Evolutionary conservation across 2,888 invertebrate genomes (phyloP).

Genomic region (Dynastes grantii): DNA sequence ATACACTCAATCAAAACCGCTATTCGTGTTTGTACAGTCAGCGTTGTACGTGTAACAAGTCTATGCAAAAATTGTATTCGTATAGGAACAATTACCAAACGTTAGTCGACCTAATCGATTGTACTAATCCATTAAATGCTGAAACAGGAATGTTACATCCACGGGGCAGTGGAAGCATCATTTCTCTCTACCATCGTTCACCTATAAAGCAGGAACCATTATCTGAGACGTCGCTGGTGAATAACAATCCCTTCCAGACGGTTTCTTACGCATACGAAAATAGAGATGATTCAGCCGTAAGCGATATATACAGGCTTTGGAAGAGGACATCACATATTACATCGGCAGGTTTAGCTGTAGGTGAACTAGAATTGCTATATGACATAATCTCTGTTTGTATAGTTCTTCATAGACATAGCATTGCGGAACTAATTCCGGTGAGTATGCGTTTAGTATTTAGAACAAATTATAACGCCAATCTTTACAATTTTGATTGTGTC

Average conservation of each 20-base stretch:
- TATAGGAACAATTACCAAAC: slow-evolving; percentile 21
- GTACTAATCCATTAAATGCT: slow-evolving; percentile 30
- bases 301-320: slow-evolving; percentile 59
- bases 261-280: slow-evolving; percentile 56
- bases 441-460: slow-evolving; percentile 27
- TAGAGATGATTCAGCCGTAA: slow-evolving; percentile 48
- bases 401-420: slow-evolving; percentile 62
- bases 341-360: slow-evolving; percentile 63
- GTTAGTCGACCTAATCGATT: slow-evolving; percentile 42
- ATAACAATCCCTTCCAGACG: slow-evolving; percentile 55
- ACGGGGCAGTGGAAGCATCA: not conserved
- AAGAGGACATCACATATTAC: slow-evolving; percentile 61
- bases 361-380: slow-evolving; percentile 66
- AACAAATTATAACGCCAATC: too few relatives aligned
- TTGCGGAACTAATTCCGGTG: slow-evolving; percentile 61
- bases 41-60: not conserved
- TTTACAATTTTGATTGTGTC: too few relatives aligned
- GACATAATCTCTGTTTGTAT: slow-evolving; percentile 66
- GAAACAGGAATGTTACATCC: not conserved
- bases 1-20: not conserved
- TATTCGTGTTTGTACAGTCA: not conserved
- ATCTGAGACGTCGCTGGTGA: slow-evolving; percentile 43
- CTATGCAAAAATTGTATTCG: not conserved
- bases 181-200: slow-evolving; percentile 29
- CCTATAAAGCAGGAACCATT: slow-evolving; percentile 46